Evolutionary conservation across 2,113 vertebrate genomes (phyloP), one percentile per base, ranked within the genome.

Genomic region (Poecile atricapillus): DNA sequence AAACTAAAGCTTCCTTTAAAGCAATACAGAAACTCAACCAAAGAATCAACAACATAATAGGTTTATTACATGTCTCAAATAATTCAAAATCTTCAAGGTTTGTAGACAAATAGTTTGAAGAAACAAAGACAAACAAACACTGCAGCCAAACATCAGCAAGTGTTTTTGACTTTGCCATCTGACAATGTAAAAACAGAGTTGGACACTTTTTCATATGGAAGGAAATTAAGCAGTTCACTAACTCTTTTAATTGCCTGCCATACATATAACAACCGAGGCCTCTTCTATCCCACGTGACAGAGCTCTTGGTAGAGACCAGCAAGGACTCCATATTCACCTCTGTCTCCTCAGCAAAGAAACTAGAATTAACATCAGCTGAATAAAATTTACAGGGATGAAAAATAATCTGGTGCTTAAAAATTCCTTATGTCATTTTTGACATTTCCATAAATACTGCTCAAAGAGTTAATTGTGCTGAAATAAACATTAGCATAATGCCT

Each of bases 401-500:
- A 82, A 78, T 68, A 90, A 30, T 74, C 50, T 68, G 15, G 31
- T 74, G 16, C 28, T 19, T 67, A 77, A 81, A 79, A 49, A 69
- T 89, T 92, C 39, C 12, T 55, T 62, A 83, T 35, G 41, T 69
- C 16, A 87, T 67, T 46, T 92, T 89, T 75, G 49, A 19, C 22
- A 8, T 90, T 79, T 93, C 93, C 27, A 87, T 65, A 49, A 56
- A 76, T 69, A 46, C 31, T 9, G 35, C 84, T 93, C 79, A 89
- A 95, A 95, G 83, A 94, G 75, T 96, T 96, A 97, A 95, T 76
- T 95, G 94, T 95, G 49, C 50, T 93, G 78, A 87, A 97, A 96
- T 93, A 97, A 97, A 95, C 78, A 97, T 93, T 94, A 97, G 87
- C 79, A 94, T 91, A 94, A 95, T 89, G 52, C 95, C 47, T 91